Evolutionary conservation across 2,113 vertebrate genomes (phyloP).

Genomic region (Malurus melanocephalus): DNA sequence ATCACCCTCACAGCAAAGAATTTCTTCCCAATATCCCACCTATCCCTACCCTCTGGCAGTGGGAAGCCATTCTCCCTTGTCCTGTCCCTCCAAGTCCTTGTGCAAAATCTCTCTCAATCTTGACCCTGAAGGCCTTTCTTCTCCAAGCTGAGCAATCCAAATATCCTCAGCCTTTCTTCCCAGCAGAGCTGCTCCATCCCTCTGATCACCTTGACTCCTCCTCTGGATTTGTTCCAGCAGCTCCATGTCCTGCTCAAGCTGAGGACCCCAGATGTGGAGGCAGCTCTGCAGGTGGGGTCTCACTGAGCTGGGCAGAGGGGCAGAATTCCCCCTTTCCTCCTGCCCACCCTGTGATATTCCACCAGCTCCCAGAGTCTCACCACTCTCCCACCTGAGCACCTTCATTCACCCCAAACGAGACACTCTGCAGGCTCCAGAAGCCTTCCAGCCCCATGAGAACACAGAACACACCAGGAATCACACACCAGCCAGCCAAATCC

Average conservation of each 20-base stretch:
- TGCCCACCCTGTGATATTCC: not conserved
- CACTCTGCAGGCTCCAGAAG: not conserved
- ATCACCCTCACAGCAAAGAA: rapidly evolving
- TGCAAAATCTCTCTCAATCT: not conserved
- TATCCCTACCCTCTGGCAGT: not conserved
- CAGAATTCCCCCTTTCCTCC: not conserved
- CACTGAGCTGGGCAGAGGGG: not conserved
- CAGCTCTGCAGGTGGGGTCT: not conserved
- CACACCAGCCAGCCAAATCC: not conserved
- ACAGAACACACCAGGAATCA: not conserved
- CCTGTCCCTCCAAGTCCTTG: rapidly evolving
- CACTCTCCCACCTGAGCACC: not conserved
- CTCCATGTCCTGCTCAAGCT: not conserved
- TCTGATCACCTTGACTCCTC: rapidly evolving
- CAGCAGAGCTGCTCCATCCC: not conserved
- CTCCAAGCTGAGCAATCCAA: not conserved
- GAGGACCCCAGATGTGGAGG: no score
- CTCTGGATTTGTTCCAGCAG: not conserved
- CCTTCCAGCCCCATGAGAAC: not conserved
- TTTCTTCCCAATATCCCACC: not conserved
- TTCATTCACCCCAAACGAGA: conserved; percentile 14
- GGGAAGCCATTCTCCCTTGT: not conserved
- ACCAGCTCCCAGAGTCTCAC: not conserved
- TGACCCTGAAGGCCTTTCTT: not conserved
- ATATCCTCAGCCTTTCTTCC: not conserved